These are phyloP conservation scores for Bos javanicus DNA, from an alignment of 2,113 vertebrate genomes.

Conservation along the genomic window DNA sequence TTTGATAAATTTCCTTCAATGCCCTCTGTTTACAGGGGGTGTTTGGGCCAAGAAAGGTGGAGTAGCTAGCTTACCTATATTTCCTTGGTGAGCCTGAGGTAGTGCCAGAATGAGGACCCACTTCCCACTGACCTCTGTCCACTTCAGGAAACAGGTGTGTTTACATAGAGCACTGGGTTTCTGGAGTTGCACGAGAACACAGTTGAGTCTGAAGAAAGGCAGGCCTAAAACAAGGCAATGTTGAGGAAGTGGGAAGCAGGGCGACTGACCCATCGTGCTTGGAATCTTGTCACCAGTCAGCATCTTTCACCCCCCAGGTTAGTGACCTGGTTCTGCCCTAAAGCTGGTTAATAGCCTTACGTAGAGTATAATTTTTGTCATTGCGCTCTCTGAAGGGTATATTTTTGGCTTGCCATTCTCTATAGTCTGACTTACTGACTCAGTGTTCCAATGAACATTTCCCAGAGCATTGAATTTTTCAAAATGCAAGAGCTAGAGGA, in stretches of 20 bases:
- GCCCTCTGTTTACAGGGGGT: neutral
- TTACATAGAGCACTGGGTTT: neutral
- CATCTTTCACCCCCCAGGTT: neutral
- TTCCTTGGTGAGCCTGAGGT: neutral
- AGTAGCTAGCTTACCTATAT: neutral
- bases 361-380: neutral
- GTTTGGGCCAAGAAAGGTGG: neutral
- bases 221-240: neutral
- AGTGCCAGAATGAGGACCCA: neutral
- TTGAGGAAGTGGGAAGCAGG: neutral
- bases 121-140: neutral
- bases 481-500: neutral
- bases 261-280: neutral
- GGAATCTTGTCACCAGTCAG: neutral
- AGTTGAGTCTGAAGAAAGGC: neutral
- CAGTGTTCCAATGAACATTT: neutral
- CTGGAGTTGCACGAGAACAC: neutral
- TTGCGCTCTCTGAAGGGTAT: neutral
- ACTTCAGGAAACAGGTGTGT: neutral
- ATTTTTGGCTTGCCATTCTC: constrained; percentile 10
- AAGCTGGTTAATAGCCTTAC: neutral
- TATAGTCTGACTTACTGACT: neutral
- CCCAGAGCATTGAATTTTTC: neutral
- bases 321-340: neutral
- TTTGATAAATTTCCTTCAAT: neutral